A percentile compares a stretch with the other conserved stretches of the same genome.
Evolutionary conservation across 2,888 invertebrate genomes (phyloP).

Genomic region (Taenaris catops): DNA sequence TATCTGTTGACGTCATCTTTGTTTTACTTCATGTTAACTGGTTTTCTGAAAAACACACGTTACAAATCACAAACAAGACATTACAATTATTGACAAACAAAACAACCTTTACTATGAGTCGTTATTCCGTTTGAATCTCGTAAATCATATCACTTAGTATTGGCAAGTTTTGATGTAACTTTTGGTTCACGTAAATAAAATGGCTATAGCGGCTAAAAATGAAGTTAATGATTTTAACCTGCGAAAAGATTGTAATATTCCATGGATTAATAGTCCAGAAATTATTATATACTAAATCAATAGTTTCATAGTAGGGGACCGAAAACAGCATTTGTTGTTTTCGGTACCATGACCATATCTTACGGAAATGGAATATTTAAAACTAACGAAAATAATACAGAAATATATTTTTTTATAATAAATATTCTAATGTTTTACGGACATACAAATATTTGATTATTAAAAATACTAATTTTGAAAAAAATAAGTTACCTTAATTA

Average conservation of each 20-base stretch:
- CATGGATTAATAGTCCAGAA: too few species aligned
- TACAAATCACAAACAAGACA: constrained; percentile 1
- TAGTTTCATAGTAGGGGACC: constrained; percentile 9
- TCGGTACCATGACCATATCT: background rate
- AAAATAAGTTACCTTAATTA: too few species aligned
- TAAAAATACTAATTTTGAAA: too few species aligned
- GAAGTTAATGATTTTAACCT: too few species aligned
- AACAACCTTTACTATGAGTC: constrained; percentile 6
- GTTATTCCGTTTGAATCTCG: constrained; percentile 7
- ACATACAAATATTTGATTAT: too few species aligned
- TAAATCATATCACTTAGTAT: background rate
- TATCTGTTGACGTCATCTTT: constrained; percentile 82
- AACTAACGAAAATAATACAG: background rate
- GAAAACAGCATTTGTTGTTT: background rate
- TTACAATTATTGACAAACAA: too few species aligned
- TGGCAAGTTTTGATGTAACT: constrained; percentile 4
- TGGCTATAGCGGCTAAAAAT: too few species aligned
- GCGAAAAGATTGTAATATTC: too few species aligned
- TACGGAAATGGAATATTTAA: constrained; percentile 2
- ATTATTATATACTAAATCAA: background rate
- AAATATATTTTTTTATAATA: too few species aligned
- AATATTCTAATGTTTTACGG: too few species aligned
- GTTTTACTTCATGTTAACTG: constrained; percentile 25
- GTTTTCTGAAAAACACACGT: constrained; percentile 10
- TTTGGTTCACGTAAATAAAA: too few species aligned